These are phyloP conservation scores for Aphelinus atriplicis DNA, from an alignment of 1,140 invertebrate genomes.

Conservation along the genomic window DNA sequence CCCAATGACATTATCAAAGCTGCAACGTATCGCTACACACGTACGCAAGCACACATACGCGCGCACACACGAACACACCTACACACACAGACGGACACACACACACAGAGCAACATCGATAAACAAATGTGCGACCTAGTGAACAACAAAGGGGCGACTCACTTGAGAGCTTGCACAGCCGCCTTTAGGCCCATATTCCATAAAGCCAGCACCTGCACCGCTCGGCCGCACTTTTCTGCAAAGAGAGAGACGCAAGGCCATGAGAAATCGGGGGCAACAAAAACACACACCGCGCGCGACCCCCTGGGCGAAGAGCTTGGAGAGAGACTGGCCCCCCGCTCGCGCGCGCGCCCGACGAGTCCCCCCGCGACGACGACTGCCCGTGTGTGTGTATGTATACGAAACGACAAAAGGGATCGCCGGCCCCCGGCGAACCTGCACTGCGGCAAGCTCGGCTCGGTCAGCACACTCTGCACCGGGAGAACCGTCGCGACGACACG, in stretches of 20 bases:
- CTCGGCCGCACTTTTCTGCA: constrained; percentile 32
- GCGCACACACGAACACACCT: not conserved
- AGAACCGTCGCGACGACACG: too few species aligned
- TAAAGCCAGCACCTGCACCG: constrained; percentile 41
- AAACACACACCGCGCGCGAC: not conserved
- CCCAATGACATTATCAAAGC: too few species aligned
- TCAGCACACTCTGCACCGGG: too few species aligned
- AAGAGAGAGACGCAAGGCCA: not conserved
- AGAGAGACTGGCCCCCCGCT: not conserved
- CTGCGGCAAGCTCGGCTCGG: too few species aligned
- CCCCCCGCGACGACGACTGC: too few species aligned
- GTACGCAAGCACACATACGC: not conserved
- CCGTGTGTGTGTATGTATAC: too few species aligned
- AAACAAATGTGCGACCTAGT: constrained; percentile 26
- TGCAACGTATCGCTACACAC: not conserved
- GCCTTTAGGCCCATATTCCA: constrained; percentile 76
- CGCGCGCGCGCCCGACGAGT: too few species aligned
- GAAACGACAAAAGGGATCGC: too few species aligned
- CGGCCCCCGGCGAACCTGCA: too few species aligned
- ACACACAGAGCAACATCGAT: not conserved
- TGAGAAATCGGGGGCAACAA: not conserved
- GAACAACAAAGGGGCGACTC: constrained; percentile 46
- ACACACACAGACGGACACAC: not conserved
- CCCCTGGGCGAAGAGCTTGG: not conserved
- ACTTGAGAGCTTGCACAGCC: constrained; percentile 78